These are phyloP conservation scores for Trematocara zebra DNA, from an alignment of 2,113 vertebrate genomes.

Conservation along the genomic window DNA sequence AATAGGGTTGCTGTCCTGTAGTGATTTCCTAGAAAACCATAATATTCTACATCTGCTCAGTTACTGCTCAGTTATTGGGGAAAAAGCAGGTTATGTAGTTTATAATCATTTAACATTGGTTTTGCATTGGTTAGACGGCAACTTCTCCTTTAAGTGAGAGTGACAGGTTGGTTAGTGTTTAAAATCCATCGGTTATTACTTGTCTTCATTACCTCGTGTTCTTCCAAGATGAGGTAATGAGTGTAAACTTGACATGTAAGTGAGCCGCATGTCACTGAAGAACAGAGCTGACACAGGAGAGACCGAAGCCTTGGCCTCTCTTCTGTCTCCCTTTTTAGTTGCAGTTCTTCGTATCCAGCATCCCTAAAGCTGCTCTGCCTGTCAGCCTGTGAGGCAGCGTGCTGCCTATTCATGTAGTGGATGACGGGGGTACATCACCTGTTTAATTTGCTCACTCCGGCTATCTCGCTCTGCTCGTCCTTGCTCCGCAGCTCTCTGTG, in stretches of 20 bases:
- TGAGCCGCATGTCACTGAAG: neutral
- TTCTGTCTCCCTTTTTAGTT: neutral
- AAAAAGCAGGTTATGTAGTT: neutral
- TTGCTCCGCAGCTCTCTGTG: neutral
- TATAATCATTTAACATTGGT: neutral
- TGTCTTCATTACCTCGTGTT: neutral
- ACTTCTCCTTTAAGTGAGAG: neutral
- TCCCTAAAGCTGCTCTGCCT: neutral
- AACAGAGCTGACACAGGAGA: neutral
- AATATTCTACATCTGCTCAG: neutral
- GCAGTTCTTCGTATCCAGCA: neutral
- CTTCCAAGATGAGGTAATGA: neutral
- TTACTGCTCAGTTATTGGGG: neutral
- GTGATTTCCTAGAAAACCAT: accelerated
- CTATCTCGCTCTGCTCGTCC: neutral
- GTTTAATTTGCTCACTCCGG: neutral
- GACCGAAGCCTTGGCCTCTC: neutral
- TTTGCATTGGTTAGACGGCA: neutral
- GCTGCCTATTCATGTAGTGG: neutral
- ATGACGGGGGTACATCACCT: conserved; percentile 21
- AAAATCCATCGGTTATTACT: neutral
- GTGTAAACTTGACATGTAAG: neutral
- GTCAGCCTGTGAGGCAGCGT: neutral
- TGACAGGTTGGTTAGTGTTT: neutral
- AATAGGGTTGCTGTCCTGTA: neutral